These are phyloP conservation scores for Diorhabda elongata DNA, from an alignment of 1,140 invertebrate species.

Conservation along the genomic window DNA sequence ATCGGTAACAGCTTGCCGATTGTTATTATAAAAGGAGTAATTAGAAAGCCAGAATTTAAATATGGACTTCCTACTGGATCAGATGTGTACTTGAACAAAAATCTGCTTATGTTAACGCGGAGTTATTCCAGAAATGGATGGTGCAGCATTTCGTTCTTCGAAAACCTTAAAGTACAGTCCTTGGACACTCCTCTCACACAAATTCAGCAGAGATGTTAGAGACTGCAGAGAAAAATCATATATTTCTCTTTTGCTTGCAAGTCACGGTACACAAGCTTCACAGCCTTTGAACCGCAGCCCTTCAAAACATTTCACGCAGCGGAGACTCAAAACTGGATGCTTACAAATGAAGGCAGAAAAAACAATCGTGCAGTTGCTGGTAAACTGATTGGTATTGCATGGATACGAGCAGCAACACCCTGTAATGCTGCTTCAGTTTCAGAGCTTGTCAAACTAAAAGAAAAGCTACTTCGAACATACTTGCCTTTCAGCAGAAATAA, in stretches of 20 bases:
- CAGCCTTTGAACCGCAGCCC: neutral
- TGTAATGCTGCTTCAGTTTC: neutral
- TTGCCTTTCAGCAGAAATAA: no score
- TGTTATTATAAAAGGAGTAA: constrained; percentile 42
- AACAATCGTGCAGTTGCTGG: neutral
- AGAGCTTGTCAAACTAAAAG: neutral
- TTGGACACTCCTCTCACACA: neutral
- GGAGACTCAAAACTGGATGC: neutral
- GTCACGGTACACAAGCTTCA: neutral
- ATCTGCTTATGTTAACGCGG: constrained; percentile 42
- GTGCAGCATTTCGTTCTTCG: constrained; percentile 32
- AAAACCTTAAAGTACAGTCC: neutral
- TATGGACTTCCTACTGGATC: constrained; percentile 41
- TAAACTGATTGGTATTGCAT: neutral
- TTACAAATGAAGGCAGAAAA: neutral
- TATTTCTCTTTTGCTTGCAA: constrained; percentile 5
- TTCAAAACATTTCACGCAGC: neutral
- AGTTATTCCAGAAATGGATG: constrained; percentile 44
- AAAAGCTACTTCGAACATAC: no score
- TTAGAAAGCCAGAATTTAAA: constrained; percentile 40
- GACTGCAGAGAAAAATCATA: neutral
- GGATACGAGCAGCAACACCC: neutral
- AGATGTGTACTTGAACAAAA: constrained; percentile 41
- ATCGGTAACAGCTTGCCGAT: constrained; percentile 36
- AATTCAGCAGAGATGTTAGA: neutral